These are phyloP conservation scores for Drosophila borborema DNA, from an alignment of 2,888 invertebrate genomes.

Conservation along the genomic window DNA sequence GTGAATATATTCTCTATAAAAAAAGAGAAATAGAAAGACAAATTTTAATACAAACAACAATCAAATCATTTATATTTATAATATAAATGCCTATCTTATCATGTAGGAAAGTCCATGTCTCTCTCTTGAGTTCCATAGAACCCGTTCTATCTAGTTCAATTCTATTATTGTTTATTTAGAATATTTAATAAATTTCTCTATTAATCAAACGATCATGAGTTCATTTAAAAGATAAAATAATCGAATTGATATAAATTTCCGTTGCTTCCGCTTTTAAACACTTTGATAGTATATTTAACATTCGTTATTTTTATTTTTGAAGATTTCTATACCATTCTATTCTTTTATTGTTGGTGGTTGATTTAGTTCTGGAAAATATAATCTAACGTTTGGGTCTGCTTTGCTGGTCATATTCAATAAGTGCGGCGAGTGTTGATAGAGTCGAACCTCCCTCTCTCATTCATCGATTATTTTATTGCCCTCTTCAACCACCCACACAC, in stretches of 20 bases:
- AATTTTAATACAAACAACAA: neutral
- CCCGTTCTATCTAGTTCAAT: neutral
- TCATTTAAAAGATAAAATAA: neutral
- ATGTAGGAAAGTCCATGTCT: neutral
- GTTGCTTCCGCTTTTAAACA: neutral
- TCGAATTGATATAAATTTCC: neutral
- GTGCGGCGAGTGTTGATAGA: constrained; percentile 44
- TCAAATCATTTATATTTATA: constrained; percentile 4
- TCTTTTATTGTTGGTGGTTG: constrained; percentile 44
- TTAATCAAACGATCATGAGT: neutral
- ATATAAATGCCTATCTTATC: constrained; percentile 1
- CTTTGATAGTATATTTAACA: constrained; percentile 19
- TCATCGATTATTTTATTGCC: constrained; percentile 71
- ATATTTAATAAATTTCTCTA: neutral
- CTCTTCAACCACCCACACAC: constrained; percentile 47
- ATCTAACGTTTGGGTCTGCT: constrained; percentile 36
- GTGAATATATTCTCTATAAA: neutral
- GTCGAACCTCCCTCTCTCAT: constrained; percentile 30
- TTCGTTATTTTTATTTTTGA: neutral
- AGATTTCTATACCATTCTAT: neutral
- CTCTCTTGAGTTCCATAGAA: neutral
- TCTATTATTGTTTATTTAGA: neutral
- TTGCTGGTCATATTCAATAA: constrained; percentile 37
- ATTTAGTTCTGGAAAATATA: constrained; percentile 35
- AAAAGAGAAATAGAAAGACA: neutral